Conservation (phyloP, 2,888 invertebrate species). For the Acanthosepion esculentum region DNA sequence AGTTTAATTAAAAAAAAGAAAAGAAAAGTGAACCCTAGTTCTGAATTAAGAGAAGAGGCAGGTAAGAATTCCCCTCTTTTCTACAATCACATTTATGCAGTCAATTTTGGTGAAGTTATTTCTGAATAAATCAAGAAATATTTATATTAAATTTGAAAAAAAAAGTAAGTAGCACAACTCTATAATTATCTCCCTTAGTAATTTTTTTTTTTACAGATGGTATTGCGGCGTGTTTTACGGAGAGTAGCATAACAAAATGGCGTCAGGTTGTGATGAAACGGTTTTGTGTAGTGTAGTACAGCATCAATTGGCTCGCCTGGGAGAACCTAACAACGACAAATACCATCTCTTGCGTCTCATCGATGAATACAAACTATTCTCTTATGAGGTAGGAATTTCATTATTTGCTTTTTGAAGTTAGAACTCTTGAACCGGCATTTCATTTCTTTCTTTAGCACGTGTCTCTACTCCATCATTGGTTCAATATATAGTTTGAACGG, state of each 20-base stretch:
- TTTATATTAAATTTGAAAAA: no score
- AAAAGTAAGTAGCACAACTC: no score
- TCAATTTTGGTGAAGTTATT: no score
- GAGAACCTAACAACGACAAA: neutral
- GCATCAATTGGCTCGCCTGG: neutral
- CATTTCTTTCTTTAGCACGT: neutral
- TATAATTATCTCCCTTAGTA: neutral
- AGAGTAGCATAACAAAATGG: neutral
- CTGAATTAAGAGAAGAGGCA: no score
- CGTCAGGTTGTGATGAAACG: neutral
- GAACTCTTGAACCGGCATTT: neutral
- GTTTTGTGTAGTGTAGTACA: neutral
- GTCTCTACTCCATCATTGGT: neutral
- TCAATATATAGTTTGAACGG: neutral
- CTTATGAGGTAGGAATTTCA: neutral
- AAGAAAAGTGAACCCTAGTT: no score
- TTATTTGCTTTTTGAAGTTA: neutral
- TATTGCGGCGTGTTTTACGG: neutral
- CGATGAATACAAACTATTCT: constrained; percentile 43
- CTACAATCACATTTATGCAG: no score
- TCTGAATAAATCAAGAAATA: no score
- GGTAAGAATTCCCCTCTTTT: no score
- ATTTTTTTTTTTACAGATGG: neutral
- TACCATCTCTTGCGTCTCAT: constrained; percentile 14
- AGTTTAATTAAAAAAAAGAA: no score